phyloP scores from a whole-genome alignment of 2,888 invertebrate species.

The Mesopsocus fuscifrons region DNA sequence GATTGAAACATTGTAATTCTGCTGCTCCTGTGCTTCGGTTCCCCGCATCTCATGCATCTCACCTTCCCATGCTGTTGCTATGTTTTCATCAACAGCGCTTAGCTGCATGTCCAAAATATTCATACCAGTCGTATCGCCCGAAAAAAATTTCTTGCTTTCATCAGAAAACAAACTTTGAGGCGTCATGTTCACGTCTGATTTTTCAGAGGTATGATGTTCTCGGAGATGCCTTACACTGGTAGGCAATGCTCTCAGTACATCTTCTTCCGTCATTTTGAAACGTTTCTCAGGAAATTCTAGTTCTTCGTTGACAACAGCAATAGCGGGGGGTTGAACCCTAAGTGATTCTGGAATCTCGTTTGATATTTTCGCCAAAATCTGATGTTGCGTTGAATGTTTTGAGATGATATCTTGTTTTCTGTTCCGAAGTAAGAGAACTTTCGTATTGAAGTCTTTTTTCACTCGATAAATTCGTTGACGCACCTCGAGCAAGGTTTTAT shows the following conservation, averaged over 20 bases:
- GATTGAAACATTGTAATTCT: neutral
- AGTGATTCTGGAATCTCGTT: conserved; percentile 33
- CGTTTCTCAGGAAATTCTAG: conserved; percentile 23
- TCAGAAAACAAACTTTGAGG: neutral
- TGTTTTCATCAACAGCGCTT: conserved; percentile 3
- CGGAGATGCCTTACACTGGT: conserved; percentile 2
- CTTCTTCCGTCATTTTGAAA: conserved; percentile 4
- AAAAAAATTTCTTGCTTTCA: neutral
- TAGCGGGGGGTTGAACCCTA: conserved; percentile 26
- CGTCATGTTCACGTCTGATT: neutral
- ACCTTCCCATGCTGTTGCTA: conserved; percentile 11
- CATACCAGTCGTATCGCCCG: neutral
- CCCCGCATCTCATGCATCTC: no score
- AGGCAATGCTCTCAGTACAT: conserved; percentile 3
- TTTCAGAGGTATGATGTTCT: conserved; percentile 9
- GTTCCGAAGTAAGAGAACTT: conserved; percentile 26
- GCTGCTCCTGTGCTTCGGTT: neutral
- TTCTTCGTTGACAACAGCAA: conserved; percentile 30
- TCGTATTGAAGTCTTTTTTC: conserved; percentile 30
- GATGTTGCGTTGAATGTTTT: neutral
- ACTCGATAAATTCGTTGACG: conserved; percentile 35
- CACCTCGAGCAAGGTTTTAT: conserved; percentile 38
- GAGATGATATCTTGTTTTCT: conserved; percentile 21
- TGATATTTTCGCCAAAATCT: neutral
- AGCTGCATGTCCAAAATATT: neutral